Conservation (phyloP, 2,797 vertebrate species). For the Trichosurus vulpecula region DNA sequence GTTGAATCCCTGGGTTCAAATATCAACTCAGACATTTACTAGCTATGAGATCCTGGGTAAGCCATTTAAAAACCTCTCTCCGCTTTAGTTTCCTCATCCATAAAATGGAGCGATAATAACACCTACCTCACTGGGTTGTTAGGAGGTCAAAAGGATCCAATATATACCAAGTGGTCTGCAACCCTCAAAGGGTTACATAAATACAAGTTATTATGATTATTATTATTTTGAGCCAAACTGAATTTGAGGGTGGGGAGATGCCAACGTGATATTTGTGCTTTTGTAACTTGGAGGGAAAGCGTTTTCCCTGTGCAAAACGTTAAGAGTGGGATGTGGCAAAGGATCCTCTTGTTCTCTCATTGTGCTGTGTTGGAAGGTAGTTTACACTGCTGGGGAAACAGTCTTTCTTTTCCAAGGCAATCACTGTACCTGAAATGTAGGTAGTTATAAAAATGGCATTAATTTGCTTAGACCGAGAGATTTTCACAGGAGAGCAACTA, state of each 20-base stretch:
- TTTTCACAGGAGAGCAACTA: conserved; percentile 99
- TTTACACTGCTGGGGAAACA: conserved; percentile 55
- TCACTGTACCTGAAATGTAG: conserved; percentile 94
- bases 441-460: conserved; percentile 96
- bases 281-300: conserved; percentile 43
- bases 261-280: not conserved
- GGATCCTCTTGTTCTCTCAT: not conserved
- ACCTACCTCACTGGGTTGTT: not conserved
- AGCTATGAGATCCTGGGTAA: not conserved
- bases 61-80: not conserved
- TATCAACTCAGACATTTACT: not conserved
- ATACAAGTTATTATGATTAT: not conserved
- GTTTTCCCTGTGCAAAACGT: conserved; percentile 43
- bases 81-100: not conserved
- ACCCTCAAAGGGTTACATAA: not conserved
- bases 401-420: conserved; percentile 88
- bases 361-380: conserved; percentile 2
- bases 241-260: not conserved
- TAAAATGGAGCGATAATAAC: not conserved
- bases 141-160: not conserved
- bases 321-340: not conserved
- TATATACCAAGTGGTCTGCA: not conserved
- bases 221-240: not conserved
- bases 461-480: conserved; percentile 98
- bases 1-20: not conserved